Evolutionary conservation across 2,797 vertebrate genomes (phyloP), one percentile per base, ranked within the genome.

Genomic region (Argya squamiceps): DNA sequence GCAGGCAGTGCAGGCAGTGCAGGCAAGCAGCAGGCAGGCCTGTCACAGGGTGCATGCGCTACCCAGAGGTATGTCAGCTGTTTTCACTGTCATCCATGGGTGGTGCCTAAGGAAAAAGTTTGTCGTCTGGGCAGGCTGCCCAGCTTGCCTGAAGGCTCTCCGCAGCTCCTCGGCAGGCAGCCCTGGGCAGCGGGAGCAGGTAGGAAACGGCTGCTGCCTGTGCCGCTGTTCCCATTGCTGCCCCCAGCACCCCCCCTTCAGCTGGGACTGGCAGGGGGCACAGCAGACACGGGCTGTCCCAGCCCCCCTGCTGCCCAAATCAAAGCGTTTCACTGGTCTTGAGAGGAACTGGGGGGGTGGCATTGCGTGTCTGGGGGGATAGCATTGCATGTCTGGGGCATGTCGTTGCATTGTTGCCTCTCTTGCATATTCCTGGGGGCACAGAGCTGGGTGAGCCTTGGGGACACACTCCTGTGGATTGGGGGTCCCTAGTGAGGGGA

Each of bases 101-200:
- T 24, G 36, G n/a, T 63, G 73, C 47, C 34, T 18, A 10, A 32
- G 44, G 30, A n/a, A 41, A 7, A 78, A 46, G 36, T 64, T 90
- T 56, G 1, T 2, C 11, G 5, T 39, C 47, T 8, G 2, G 41
- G n/a, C 50, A 43, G 29, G 37, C 50, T 68, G 59, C 46, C 63
- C 0, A 0, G 5, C 6, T 37, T 20, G 58, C n/a, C 58, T 2
- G 1, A 9, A 58, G 39, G 53, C 13, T 75, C 24, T 15, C 3
- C 0, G 17, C 50, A 2, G 50, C 30, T 69, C 12, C 36, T 53
- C 1, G 0, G 36, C 7, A 7, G 60, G 44, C 53, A 50, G 7
- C 2, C 2, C 24, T 0, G 3, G 43, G 34, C 62, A 63, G 76
- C 1, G 0, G 43, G 20, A 88, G 62, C 62, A 89, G 93, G 93